phyloP scores from a whole-genome alignment of 2,797 vertebrate genomes.

The Karalla daura region DNA sequence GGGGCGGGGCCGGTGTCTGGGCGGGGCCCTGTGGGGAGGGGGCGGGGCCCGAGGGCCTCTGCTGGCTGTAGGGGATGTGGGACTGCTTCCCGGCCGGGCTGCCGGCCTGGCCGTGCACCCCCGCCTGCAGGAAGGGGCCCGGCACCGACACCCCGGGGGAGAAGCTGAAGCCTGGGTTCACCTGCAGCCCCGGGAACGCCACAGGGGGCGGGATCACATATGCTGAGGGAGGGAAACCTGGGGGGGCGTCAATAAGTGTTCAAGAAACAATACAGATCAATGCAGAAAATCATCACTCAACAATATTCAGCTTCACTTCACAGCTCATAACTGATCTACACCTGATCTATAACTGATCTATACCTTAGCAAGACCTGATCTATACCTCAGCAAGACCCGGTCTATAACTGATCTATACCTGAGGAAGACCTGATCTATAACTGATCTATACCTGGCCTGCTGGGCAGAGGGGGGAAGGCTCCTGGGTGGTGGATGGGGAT shows the following conservation, averaged over 20 bases:
- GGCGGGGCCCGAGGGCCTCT: constrained; percentile 90
- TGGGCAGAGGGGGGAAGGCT: constrained; percentile 96
- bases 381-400: too few relatives aligned
- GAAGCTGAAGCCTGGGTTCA: constrained; percentile 95
- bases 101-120: constrained; percentile 89
- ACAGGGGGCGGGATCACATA: constrained; percentile 95
- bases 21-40: constrained; percentile 84
- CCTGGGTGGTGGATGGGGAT: constrained; percentile 97
- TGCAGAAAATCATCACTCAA: too few relatives aligned
- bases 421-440: too few relatives aligned
- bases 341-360: too few relatives aligned
- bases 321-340: too few relatives aligned
- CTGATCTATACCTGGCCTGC: constrained; percentile 90
- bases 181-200: constrained; percentile 88
- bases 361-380: too few relatives aligned
- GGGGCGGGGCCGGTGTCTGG: constrained; percentile 85
- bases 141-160: constrained; percentile 93
- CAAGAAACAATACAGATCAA: too few relatives aligned
- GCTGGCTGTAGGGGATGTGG: constrained; percentile 99
- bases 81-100: constrained; percentile 92
- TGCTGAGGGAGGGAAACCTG: constrained; percentile 95
- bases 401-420: too few relatives aligned
- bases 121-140: constrained; percentile 91
- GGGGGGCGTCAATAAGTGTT: neutral
- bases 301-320: too few relatives aligned